Evolutionary conservation across 2,113 vertebrate genomes (phyloP).

Genomic region (Steatornis caripensis): DNA sequence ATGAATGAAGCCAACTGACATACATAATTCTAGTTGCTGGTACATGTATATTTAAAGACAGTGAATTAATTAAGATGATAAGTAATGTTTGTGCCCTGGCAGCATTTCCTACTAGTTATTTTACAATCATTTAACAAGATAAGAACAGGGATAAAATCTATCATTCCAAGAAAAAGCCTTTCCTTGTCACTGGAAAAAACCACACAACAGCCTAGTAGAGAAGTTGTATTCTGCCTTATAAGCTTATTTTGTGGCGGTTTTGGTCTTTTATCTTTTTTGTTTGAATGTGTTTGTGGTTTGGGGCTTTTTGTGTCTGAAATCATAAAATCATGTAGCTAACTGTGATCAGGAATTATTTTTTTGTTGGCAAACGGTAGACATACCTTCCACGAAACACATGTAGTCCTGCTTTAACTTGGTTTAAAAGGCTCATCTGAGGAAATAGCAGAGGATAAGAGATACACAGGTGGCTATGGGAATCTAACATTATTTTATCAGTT

Average conservation of each 20-base stretch:
- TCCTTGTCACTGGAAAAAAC: background rate
- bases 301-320: background rate
- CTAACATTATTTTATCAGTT: background rate
- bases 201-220: background rate
- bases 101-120: background rate
- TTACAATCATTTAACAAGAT: background rate
- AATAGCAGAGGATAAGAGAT: background rate
- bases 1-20: background rate
- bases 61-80: background rate
- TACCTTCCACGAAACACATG: background rate
- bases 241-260: rapidly evolving
- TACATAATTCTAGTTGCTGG: background rate
- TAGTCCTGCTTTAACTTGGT: background rate
- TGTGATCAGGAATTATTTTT: background rate
- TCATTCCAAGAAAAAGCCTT: background rate
- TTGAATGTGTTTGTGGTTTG: background rate
- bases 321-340: background rate
- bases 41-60: background rate
- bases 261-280: background rate
- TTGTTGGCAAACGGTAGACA: background rate
- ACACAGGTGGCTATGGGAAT: background rate
- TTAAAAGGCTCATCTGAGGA: background rate
- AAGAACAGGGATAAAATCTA: background rate
- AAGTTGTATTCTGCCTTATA: background rate
- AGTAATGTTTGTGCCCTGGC: background rate